Conservation (phyloP, 2,113 vertebrate species). For the Xyliphius kryptos region DNA sequence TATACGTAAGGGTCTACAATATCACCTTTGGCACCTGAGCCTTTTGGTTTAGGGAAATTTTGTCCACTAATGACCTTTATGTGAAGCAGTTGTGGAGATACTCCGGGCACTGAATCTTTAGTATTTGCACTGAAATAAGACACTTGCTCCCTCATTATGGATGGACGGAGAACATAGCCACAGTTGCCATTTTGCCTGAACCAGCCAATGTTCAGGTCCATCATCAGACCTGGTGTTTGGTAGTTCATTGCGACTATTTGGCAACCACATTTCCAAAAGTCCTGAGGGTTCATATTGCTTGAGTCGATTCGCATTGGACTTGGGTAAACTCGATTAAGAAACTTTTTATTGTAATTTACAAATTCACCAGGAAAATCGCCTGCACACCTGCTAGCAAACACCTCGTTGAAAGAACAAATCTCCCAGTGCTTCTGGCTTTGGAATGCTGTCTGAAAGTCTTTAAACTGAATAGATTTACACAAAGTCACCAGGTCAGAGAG, state of each 20-base stretch:
- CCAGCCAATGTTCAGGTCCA: conserved; percentile 97
- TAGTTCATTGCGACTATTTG: conserved; percentile 98
- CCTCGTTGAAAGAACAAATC: conserved; percentile 94
- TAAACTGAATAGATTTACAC: conserved; percentile 92
- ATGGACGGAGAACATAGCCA: conserved; percentile 88
- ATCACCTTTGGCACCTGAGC: conserved; percentile 94
- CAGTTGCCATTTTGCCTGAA: conserved; percentile 96
- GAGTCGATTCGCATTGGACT: conserved; percentile 98
- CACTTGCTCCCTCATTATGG: conserved; percentile 94
- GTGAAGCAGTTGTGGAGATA: conserved; percentile 93
- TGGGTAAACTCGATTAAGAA: conserved; percentile 85
- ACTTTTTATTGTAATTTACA: conserved; percentile 97
- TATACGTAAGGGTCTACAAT: conserved; percentile 96
- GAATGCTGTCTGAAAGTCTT: conserved; percentile 87
- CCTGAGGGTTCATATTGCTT: conserved; percentile 98
- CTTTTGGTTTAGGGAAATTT: conserved; percentile 96
- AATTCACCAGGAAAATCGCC: conserved; percentile 92
- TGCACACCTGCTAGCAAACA: conserved; percentile 84
- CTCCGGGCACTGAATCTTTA: conserved; percentile 92
- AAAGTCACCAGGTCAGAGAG: conserved; percentile 90
- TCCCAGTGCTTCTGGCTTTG: conserved; percentile 96
- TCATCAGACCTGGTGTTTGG: too few species aligned
- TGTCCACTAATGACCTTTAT: conserved; percentile 97
- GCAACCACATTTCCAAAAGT: conserved; percentile 98
- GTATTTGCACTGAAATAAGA: conserved; percentile 97